Percentiles rank a stretch among this genome's conserved stretches.
Evolutionary conservation across 2,888 invertebrate species (phyloP).

Genomic region (Prenolepis imparis): DNA sequence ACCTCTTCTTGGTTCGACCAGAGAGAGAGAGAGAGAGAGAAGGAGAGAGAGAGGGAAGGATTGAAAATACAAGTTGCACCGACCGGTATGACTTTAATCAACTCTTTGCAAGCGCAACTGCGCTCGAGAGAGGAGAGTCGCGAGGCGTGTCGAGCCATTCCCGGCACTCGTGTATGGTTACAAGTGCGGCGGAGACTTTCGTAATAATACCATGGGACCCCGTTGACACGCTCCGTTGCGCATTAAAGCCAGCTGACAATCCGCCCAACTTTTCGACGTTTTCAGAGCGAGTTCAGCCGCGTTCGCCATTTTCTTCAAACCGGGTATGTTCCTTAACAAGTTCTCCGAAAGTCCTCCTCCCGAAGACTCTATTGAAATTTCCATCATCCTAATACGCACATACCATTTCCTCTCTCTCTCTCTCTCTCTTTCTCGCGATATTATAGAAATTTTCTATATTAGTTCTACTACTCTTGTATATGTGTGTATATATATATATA

Average conservation of each 20-base stretch:
- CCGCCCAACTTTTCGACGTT: slow-evolving; percentile 54
- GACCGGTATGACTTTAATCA: slow-evolving; percentile 74
- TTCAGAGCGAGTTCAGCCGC: slow-evolving; percentile 41
- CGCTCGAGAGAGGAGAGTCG: slow-evolving; percentile 65
- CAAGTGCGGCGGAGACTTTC: slow-evolving; percentile 65
- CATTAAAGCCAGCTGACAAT: slow-evolving; percentile 68
- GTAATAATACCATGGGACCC: slow-evolving; percentile 74
- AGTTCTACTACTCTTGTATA: neutral
- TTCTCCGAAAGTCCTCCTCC: neutral
- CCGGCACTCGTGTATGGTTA: slow-evolving; percentile 45
- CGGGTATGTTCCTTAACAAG: slow-evolving; percentile 23
- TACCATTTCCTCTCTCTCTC: neutral
- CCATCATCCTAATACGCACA: slow-evolving; percentile 19
- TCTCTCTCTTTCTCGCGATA: neutral
- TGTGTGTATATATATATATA: no score
- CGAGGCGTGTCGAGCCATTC: slow-evolving; percentile 72
- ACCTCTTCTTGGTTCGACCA: slow-evolving; percentile 28
- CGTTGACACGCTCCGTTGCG: slow-evolving; percentile 75
- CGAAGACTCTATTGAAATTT: slow-evolving; percentile 13
- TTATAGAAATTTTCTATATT: slow-evolving; percentile 12
- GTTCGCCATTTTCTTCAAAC: slow-evolving; percentile 48
- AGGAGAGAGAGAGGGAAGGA: neutral
- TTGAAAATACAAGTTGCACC: slow-evolving; percentile 72
- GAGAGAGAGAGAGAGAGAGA: neutral
- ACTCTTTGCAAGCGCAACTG: slow-evolving; percentile 73